phyloP scores from a whole-genome alignment of 1,140 invertebrate genomes.

The Drosophila biarmipes region DNA sequence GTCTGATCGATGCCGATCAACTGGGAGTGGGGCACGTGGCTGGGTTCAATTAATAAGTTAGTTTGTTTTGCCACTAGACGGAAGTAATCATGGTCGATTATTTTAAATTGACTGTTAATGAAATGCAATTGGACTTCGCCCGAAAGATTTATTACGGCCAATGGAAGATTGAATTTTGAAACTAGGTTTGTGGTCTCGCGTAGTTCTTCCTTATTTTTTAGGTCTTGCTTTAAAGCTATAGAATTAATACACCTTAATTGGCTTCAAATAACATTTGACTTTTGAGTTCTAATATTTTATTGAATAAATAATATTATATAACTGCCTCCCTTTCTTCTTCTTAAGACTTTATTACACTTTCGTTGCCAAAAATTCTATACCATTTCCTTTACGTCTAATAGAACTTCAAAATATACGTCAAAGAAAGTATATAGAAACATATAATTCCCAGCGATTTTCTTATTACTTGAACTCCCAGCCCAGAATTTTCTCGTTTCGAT shows the following conservation, averaged over 20 bases:
- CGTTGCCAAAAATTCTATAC: too few relatives aligned
- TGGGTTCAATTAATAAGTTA: conserved; percentile 38
- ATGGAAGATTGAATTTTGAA: conserved; percentile 20
- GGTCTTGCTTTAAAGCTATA: neutral
- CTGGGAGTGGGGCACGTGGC: conserved; percentile 39
- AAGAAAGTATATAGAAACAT: too few relatives aligned
- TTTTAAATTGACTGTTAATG: conserved; percentile 50
- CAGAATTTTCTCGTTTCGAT: conserved; percentile 3
- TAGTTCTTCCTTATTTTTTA: conserved; percentile 14
- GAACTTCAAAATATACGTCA: too few relatives aligned
- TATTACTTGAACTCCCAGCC: neutral
- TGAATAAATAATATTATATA: neutral
- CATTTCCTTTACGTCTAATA: too few relatives aligned
- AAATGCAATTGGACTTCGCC: conserved; percentile 32
- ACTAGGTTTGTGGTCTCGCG: conserved; percentile 2
- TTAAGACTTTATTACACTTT: too few relatives aligned
- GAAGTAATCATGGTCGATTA: conserved; percentile 55
- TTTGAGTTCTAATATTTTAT: neutral
- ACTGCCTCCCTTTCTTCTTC: too few relatives aligned
- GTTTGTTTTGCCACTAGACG: conserved; percentile 40
- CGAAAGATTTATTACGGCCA: conserved; percentile 9
- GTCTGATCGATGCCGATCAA: conserved; percentile 32
- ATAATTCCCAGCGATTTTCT: neutral
- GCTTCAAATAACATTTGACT: neutral
- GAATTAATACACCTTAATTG: neutral